These are phyloP conservation scores for Craterocephalus amniculus DNA, from an alignment of 2,797 vertebrate species.

Conservation along the genomic window DNA sequence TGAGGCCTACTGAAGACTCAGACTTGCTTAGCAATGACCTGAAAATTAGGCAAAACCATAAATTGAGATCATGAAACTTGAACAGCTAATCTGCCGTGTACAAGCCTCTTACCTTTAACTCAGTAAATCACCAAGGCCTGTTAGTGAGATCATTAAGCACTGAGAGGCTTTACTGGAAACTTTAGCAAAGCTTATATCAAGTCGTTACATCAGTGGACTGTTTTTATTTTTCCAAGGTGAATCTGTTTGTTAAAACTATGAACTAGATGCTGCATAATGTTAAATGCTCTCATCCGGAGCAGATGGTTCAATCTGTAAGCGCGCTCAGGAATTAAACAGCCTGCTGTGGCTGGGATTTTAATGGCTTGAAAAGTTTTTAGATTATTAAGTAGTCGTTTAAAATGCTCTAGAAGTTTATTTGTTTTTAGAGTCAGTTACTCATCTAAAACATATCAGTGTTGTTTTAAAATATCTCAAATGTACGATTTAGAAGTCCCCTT, in stretches of 20 bases:
- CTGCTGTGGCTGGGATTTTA: neutral
- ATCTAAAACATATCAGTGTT: neutral
- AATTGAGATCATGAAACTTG: too few relatives aligned
- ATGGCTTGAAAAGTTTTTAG: neutral
- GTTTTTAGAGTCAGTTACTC: neutral
- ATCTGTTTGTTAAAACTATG: neutral
- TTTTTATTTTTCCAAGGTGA: neutral
- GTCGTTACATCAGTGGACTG: neutral
- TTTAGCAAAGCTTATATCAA: too few relatives aligned
- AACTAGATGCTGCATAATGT: slow-evolving; percentile 1
- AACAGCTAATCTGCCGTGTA: too few relatives aligned
- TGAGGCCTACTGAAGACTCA: neutral
- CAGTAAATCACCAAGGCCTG: neutral
- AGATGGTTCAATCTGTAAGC: neutral
- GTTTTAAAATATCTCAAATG: neutral
- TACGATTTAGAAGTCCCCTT: neutral
- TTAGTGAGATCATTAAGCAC: neutral
- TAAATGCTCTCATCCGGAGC: neutral
- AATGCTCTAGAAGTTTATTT: neutral
- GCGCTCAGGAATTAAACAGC: neutral
- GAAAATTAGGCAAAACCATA: too few relatives aligned
- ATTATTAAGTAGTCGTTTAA: neutral
- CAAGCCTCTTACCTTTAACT: neutral
- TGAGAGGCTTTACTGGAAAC: neutral
- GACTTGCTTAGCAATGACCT: neutral